phyloP scores from a whole-genome alignment of 2,797 vertebrate species.

The Dicrostonyx torquatus region DNA sequence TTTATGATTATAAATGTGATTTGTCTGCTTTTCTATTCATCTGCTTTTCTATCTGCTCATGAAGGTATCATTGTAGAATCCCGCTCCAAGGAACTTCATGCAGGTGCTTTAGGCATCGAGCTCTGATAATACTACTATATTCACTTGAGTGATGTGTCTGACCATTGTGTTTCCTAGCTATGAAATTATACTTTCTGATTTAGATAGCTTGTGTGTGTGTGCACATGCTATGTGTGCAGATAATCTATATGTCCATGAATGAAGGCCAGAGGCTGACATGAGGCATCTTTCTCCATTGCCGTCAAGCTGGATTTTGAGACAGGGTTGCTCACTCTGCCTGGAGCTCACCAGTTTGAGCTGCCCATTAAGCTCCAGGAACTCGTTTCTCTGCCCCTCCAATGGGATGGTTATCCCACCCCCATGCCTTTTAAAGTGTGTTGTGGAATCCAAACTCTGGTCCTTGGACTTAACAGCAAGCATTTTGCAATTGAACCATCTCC shows the following conservation, averaged over 20 bases:
- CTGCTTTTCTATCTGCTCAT: constrained; percentile 59
- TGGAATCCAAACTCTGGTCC: neutral
- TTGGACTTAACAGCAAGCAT: neutral
- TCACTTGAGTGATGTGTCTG: neutral
- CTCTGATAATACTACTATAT: neutral
- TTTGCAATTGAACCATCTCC: neutral
- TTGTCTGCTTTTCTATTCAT: constrained; percentile 58
- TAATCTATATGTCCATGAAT: neutral
- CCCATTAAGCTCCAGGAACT: neutral
- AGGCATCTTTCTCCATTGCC: neutral
- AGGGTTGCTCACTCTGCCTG: neutral
- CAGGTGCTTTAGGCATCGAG: neutral
- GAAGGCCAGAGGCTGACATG: neutral
- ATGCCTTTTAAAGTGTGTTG: neutral
- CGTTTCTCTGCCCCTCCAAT: too few relatives aligned
- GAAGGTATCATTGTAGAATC: constrained; percentile 24
- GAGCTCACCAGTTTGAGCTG: neutral
- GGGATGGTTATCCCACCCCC: neutral
- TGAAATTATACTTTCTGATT: neutral
- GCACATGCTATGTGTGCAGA: too few relatives aligned
- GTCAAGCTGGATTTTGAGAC: neutral
- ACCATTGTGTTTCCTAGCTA: neutral
- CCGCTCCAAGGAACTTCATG: neutral
- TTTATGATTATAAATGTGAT: constrained; percentile 62
- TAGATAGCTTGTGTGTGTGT: too few relatives aligned